Evolutionary conservation across 2,888 invertebrate genomes (phyloP).

Genomic region (Dione juno): DNA sequence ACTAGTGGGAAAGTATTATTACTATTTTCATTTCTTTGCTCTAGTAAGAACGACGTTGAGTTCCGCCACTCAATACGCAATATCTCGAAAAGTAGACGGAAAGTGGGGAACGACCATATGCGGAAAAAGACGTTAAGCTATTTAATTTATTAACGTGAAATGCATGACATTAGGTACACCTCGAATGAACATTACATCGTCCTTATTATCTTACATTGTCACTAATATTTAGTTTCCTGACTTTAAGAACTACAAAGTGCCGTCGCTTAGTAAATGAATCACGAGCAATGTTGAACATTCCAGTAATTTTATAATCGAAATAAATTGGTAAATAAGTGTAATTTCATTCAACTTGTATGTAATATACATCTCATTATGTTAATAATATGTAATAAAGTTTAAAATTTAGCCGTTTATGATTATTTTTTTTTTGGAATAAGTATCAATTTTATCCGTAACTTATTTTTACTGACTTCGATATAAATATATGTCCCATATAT

Average conservation of each 20-base stretch:
- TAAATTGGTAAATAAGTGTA: constrained; percentile 24
- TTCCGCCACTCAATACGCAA: too few relatives aligned
- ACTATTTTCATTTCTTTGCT: too few relatives aligned
- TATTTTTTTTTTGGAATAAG: not conserved
- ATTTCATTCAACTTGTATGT: constrained; percentile 16
- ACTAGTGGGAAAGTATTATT: too few relatives aligned
- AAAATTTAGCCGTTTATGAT: not conserved
- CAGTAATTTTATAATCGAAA: constrained; percentile 23
- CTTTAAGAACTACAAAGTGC: constrained; percentile 18
- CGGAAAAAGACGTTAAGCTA: too few relatives aligned
- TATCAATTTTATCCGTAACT: not conserved
- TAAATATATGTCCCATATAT: not conserved
- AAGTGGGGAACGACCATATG: too few relatives aligned
- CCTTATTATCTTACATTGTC: not conserved
- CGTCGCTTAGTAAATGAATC: constrained; percentile 21
- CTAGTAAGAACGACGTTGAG: too few relatives aligned
- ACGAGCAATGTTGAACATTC: constrained; percentile 8
- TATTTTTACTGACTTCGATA: too few relatives aligned
- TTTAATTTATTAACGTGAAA: too few relatives aligned
- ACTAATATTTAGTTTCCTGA: constrained; percentile 14
- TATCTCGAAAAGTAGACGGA: too few relatives aligned
- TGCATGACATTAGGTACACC: not conserved
- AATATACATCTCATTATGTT: constrained; percentile 10
- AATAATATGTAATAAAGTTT: constrained; percentile 14
- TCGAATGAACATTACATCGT: not conserved